Conservation (phyloP, 2,113 vertebrate genomes). For the Heterochromis multidens region DNA sequence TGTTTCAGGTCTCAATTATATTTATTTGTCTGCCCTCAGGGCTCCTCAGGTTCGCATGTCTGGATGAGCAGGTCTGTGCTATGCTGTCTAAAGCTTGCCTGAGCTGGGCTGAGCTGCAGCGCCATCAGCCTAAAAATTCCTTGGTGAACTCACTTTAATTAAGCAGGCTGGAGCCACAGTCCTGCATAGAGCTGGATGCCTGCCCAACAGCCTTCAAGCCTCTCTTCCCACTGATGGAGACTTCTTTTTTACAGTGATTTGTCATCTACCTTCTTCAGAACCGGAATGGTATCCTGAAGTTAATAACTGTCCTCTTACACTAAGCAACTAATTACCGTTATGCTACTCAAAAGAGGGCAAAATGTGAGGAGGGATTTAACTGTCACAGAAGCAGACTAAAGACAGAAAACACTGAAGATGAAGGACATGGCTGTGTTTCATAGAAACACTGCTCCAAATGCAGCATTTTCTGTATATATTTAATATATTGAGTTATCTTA, state of each 20-base stretch:
- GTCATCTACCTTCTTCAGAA: conserved; percentile 41
- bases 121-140: conserved; percentile 63
- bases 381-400: neutral
- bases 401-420: neutral
- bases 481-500: no score
- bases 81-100: neutral
- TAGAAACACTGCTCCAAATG: neutral
- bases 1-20: conserved; percentile 36
- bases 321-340: conserved; percentile 34
- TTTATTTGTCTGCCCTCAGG: conserved; percentile 8
- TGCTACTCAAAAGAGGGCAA: neutral
- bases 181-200: conserved; percentile 50
- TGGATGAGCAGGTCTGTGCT: conserved; percentile 21
- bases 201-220: conserved; percentile 58
- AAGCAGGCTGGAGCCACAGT: conserved; percentile 57
- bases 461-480: no score
- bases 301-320: conserved; percentile 41
- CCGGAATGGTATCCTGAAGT: conserved; percentile 26
- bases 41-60: conserved; percentile 17
- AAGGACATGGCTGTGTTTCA: neutral
- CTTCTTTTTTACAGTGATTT: conserved; percentile 49
- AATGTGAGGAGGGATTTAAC: conserved; percentile 7
- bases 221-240: conserved; percentile 43
- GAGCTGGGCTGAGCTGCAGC: conserved; percentile 26
- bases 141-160: conserved; percentile 63